Evolutionary conservation across 2,888 invertebrate genomes (phyloP), one percentile per base, ranked within the genome.

Genomic region (Platycnemis pennipes): DNA sequence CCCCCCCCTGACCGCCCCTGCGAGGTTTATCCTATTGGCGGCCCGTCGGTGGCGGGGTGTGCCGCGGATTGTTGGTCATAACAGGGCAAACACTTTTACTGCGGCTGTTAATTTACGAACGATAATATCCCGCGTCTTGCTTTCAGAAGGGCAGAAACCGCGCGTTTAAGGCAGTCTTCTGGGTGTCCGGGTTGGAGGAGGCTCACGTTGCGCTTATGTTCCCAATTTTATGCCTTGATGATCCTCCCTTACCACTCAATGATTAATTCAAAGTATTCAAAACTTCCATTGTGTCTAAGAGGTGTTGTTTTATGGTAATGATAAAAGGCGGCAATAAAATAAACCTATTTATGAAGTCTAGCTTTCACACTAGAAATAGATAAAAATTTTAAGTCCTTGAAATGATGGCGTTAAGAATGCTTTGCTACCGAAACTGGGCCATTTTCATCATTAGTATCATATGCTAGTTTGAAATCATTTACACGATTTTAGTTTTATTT

Each of bases 11-110:
- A 42, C 46, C 88, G 3, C 49, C 91, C 63, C 44, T 49, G 22
- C 91, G 44, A 91, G 63, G 91, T 91, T 91, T 91, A 91, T 63
- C 69, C 91, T 77, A 91, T 91, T 44, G 91, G 91, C 56, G 89
- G 89, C 53, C n/a, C 53, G 37, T 53, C 37, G 31, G 89, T 63
- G 89, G 89, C 63, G 91, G 91, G 91, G 91, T 63, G 91, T 91
- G 91, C 63, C 91, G 91, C 91, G 91, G 91, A 69, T 91, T 91
- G 91, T 26, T 91, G 91, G 56, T 91, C 91, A 91, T 91, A 91
- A 91, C 91, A 91, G 91, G 91, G 91, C 91, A 91, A 91, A 91
- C 91, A 91, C 91, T 91, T 91, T 91, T 91, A 91, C 91, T 91
- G 91, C 91, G 63, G 91, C 91, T 91, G 91, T 91, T 91, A 91